Evolutionary conservation across 2,797 vertebrate species (phyloP).

Genomic region (Galaxias olidus): DNA sequence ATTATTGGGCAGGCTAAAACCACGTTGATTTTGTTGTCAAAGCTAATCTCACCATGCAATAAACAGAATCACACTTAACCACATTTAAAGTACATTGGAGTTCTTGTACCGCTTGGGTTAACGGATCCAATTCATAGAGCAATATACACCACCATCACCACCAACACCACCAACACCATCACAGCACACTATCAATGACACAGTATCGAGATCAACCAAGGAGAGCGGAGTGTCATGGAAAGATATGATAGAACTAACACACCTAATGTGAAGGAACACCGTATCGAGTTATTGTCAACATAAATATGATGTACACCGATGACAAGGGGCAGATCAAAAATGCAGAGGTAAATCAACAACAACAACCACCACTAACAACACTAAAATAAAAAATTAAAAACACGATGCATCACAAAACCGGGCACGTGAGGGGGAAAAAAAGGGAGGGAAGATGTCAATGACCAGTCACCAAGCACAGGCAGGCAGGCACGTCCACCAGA

Average conservation of each 20-base stretch:
- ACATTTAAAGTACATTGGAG: no score
- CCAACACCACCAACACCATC: slow-evolving; percentile 38
- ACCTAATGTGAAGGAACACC: slow-evolving; percentile 31
- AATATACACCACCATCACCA: slow-evolving; percentile 37
- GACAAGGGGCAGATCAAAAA: slow-evolving; percentile 59
- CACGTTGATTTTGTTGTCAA: no score
- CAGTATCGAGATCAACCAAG: slow-evolving; percentile 50
- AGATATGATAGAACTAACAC: slow-evolving; percentile 28
- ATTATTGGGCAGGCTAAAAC: no score
- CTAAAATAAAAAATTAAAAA: slow-evolving; percentile 32
- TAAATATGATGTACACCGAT: slow-evolving; percentile 58
- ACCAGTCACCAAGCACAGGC: slow-evolving; percentile 78
- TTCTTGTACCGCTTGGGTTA: no score
- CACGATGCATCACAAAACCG: slow-evolving; percentile 72
- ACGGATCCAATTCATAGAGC: neutral
- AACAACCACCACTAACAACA: slow-evolving; percentile 35
- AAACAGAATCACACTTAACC: no score
- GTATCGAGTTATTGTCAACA: slow-evolving; percentile 30
- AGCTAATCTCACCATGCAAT: neutral
- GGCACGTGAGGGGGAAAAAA: slow-evolving; percentile 49
- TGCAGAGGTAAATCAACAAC: slow-evolving; percentile 62
- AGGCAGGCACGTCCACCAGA: slow-evolving; percentile 73
- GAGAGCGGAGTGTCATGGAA: slow-evolving; percentile 30
- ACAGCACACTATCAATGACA: slow-evolving; percentile 55
- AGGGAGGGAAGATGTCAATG: slow-evolving; percentile 55